Evolutionary conservation across 2,797 vertebrate genomes (phyloP).

Genomic region (Gobionotothen gibberifrons): DNA sequence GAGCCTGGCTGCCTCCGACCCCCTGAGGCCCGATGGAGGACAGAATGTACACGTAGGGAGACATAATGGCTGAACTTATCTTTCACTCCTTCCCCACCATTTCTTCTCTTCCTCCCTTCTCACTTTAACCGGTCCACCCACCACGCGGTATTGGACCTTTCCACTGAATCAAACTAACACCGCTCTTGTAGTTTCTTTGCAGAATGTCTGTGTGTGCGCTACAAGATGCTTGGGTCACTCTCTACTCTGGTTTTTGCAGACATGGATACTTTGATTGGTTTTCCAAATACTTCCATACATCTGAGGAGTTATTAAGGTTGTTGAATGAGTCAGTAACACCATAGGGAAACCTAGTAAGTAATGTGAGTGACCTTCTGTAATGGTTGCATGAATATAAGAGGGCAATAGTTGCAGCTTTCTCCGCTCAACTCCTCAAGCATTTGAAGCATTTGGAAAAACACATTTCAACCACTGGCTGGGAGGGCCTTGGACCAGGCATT

Average conservation of each 20-base stretch:
- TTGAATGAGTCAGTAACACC: not conserved
- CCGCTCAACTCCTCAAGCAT: slow-evolving; percentile 34
- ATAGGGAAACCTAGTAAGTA: not conserved
- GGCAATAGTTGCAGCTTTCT: not conserved
- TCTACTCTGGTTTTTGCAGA: slow-evolving; percentile 50
- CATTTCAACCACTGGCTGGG: slow-evolving; percentile 12
- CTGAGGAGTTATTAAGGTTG: slow-evolving; percentile 38
- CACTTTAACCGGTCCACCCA: slow-evolving; percentile 66
- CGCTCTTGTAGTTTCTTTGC: slow-evolving; percentile 40
- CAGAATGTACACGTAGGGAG: slow-evolving; percentile 89
- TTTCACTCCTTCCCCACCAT: slow-evolving; percentile 54
- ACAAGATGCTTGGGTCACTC: slow-evolving; percentile 43
- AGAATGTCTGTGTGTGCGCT: slow-evolving; percentile 34
- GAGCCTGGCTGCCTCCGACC: slow-evolving; percentile 73
- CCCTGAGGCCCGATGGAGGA: slow-evolving; percentile 82
- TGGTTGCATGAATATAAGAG: not conserved
- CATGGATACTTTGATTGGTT: slow-evolving; percentile 35
- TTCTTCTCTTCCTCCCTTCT: slow-evolving; percentile 44
- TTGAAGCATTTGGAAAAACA: slow-evolving; percentile 58
- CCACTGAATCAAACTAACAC: slow-evolving; percentile 74
- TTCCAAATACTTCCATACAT: slow-evolving; percentile 63
- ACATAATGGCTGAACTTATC: slow-evolving; percentile 76
- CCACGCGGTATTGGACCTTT: slow-evolving; percentile 58
- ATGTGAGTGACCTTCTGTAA: not conserved
- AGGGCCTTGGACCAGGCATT: slow-evolving; percentile 4